A percentile compares a stretch with the other conserved stretches of the same genome.
Evolutionary conservation across 2,888 invertebrate species (phyloP).

Genomic region (Euplexia lucipara): DNA sequence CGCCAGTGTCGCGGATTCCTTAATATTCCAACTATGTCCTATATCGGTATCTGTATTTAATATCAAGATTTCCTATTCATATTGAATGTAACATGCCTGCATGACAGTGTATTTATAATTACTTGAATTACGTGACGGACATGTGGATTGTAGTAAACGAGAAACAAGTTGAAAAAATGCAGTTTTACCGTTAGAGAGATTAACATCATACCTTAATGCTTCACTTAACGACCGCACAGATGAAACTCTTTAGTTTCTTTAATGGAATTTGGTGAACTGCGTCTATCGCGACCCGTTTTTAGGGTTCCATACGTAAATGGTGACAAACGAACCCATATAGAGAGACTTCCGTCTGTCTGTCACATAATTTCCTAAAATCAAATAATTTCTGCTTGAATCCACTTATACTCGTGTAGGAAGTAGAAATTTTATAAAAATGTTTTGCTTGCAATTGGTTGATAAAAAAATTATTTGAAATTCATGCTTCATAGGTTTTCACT

Average conservation of each 20-base stretch:
- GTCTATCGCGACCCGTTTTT: constrained; percentile 56
- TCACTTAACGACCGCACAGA: constrained; percentile 69
- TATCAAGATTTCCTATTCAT: constrained; percentile 56
- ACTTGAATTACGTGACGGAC: constrained; percentile 63
- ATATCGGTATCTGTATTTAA: constrained; percentile 53
- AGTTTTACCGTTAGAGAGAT: constrained; percentile 73
- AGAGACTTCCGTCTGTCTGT: no score
- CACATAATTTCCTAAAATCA: no score
- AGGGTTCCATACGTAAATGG: constrained; percentile 22
- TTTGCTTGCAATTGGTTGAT: neutral
- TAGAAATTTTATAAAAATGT: neutral
- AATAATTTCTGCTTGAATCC: no score
- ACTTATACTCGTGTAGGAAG: no score
- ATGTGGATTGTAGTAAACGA: constrained; percentile 59
- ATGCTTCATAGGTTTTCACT: no score
- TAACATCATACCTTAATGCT: constrained; percentile 70
- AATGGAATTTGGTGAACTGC: constrained; percentile 65
- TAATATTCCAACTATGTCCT: constrained; percentile 54
- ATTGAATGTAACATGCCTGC: constrained; percentile 61
- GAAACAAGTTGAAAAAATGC: constrained; percentile 70
- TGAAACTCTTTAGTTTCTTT: constrained; percentile 66
- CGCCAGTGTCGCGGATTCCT: constrained; percentile 62
- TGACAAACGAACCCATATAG: no score
- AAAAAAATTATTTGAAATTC: neutral
- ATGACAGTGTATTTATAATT: constrained; percentile 66